Evolutionary conservation across 2,113 vertebrate genomes (phyloP), one percentile per base, ranked within the genome.

Genomic region (Ammospiza caudacuta): DNA sequence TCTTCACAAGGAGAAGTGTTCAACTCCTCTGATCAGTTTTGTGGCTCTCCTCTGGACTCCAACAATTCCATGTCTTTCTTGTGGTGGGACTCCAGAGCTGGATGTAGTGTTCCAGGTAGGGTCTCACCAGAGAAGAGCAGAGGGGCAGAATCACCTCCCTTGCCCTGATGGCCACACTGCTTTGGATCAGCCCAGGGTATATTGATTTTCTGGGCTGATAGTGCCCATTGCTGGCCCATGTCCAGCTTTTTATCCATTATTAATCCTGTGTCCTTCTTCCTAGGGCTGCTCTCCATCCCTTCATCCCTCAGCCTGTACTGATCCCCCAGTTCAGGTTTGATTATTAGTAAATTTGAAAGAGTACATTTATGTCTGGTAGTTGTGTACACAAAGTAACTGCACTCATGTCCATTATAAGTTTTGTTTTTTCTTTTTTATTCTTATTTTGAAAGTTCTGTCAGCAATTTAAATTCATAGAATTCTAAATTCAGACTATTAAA

Each of bases 131-230:
- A n/a, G 33, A 8, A 8, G 41, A 68, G 21, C 0, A 85, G 35
- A 72, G 17, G 8, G 29, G 2, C 3, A 75, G 33, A 79, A 75
- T 79, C 13, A 14, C 15, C 33, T 61, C 13, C 21, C 17, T 54
- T 0, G 0, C 27, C 19, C 12, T 2, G 0, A 23, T 62, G 37
- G 3, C 8, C 13, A 15, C 0, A 0, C 7, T 41, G 7, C 12
- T 74, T 68, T 55, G 7, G 24, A 24, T 61, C 7, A 80, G 28
- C 19, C 28, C 24, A 44, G 28, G 7, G 12, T 15, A 19, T 5
- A 5, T 3, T 43, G 7, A 7, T 11, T 4, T 74, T 49, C 24
- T 66, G 52, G 22, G 14, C 11, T 55, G 33, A 1, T 1, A 59
- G 8, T 1, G 1, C 5, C 29, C 3, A 9, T 31, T 69, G 15